Conservation (phyloP, 2,113 vertebrate species). For the Corvus cornix region DNA sequence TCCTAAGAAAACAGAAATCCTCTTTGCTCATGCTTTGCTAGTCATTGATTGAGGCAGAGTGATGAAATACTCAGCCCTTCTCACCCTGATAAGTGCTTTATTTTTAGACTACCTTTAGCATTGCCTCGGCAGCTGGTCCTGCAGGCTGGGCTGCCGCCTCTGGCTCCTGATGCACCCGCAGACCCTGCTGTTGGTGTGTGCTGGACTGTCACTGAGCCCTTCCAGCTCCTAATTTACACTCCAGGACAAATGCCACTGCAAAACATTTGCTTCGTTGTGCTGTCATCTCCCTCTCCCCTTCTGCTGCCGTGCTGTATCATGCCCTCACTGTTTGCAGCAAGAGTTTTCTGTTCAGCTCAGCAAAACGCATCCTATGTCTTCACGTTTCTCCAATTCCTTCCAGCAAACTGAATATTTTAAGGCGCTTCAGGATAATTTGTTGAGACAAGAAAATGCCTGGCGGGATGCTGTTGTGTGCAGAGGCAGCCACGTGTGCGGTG, state of each 20-base stretch:
- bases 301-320: fast-evolving
- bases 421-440: neutral
- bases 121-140: neutral
- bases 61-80: neutral
- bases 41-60: neutral
- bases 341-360: neutral
- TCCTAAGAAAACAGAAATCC: neutral
- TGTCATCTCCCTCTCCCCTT: neutral
- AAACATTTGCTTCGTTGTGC: neutral
- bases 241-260: neutral
- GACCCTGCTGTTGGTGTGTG: neutral
- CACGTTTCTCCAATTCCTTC: neutral
- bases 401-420: neutral
- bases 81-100: neutral
- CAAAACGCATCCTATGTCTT: neutral
- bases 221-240: neutral
- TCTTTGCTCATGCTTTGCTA: neutral
- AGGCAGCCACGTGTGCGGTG: neutral
- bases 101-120: conserved; percentile 34
- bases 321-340: neutral
- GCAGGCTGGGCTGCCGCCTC: neutral
- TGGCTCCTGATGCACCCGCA: fast-evolving
- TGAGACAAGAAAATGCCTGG: neutral
- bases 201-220: neutral
- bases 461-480: neutral